Evolutionary conservation across 2,888 invertebrate genomes (phyloP).

Genomic region (Dynastes maya): DNA sequence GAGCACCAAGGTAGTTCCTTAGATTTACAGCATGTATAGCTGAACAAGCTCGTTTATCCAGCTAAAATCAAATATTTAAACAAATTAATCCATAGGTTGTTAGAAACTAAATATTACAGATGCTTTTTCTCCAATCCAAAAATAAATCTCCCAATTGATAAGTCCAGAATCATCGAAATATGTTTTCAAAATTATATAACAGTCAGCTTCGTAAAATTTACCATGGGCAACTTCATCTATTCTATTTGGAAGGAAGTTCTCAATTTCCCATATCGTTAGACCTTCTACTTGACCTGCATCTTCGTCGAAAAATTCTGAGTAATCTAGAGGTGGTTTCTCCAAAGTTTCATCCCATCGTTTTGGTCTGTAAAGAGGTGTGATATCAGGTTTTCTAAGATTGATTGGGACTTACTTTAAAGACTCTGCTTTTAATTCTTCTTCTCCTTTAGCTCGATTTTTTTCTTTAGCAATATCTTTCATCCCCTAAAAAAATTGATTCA

Average conservation of each 20-base stretch:
- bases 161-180: constrained; percentile 87
- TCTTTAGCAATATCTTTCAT: constrained; percentile 91
- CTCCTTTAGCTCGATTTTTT: constrained; percentile 81
- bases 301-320: constrained; percentile 97
- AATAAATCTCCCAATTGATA: constrained; percentile 96
- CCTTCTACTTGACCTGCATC: constrained; percentile 95
- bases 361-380: constrained; percentile 75
- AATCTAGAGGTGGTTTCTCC: constrained; percentile 95
- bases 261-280: constrained; percentile 98
- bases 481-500: constrained; percentile 72
- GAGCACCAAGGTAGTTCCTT: constrained; percentile 94
- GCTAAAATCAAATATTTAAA: constrained; percentile 69
- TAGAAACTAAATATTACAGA: constrained; percentile 76
- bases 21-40: constrained; percentile 99
- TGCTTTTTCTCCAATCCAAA: constrained; percentile 98
- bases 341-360: constrained; percentile 97
- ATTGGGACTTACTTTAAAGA: constrained; percentile 78
- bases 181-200: constrained; percentile 97
- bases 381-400: constrained; percentile 27
- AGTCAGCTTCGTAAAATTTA: constrained; percentile 99
- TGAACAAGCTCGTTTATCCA: constrained; percentile 96
- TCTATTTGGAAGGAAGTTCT: constrained; percentile 97
- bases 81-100: neutral
- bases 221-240: constrained; percentile 95
- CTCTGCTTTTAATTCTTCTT: constrained; percentile 79